A percentile compares a stretch with the other conserved stretches of the same genome.
Evolutionary conservation across 2,888 invertebrate species (phyloP).

Genomic region (Rhagonycha lutea): DNA sequence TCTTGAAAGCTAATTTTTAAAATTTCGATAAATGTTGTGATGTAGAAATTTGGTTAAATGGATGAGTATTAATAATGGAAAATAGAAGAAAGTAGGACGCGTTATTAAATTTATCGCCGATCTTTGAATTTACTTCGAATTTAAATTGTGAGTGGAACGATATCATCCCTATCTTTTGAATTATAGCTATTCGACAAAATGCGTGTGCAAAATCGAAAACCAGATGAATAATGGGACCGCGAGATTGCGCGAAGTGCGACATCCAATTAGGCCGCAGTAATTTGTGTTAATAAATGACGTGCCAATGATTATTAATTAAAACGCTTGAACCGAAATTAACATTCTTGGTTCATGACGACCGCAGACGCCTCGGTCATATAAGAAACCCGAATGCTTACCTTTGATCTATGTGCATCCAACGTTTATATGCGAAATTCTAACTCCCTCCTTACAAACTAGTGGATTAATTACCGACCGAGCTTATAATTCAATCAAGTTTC

Average conservation of each 20-base stretch:
- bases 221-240: constrained; percentile 46
- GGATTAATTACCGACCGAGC: constrained; percentile 36
- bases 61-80: constrained; percentile 2
- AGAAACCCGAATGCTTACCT: constrained; percentile 19
- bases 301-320: constrained; percentile 55
- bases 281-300: constrained; percentile 52
- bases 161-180: constrained; percentile 39
- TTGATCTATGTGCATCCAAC: constrained; percentile 21
- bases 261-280: constrained; percentile 51
- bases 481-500: constrained; percentile 40
- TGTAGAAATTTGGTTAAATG: constrained; percentile 6
- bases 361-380: constrained; percentile 28
- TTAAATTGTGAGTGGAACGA: constrained; percentile 36
- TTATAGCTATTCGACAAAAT: constrained; percentile 42
- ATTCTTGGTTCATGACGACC: constrained; percentile 38
- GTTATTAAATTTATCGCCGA: constrained; percentile 33
- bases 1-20: background rate
- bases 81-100: constrained; percentile 14
- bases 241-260: constrained; percentile 47
- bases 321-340: constrained; percentile 44
- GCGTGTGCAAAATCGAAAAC: constrained; percentile 38
- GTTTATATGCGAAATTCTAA: constrained; percentile 18
- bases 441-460: constrained; percentile 10
- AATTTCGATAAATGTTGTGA: background rate
- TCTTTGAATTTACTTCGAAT: constrained; percentile 27